Evolutionary conservation across 1,140 invertebrate genomes (phyloP), one percentile per base, ranked within the genome.

Genomic region (Aphidius ervi): DNA sequence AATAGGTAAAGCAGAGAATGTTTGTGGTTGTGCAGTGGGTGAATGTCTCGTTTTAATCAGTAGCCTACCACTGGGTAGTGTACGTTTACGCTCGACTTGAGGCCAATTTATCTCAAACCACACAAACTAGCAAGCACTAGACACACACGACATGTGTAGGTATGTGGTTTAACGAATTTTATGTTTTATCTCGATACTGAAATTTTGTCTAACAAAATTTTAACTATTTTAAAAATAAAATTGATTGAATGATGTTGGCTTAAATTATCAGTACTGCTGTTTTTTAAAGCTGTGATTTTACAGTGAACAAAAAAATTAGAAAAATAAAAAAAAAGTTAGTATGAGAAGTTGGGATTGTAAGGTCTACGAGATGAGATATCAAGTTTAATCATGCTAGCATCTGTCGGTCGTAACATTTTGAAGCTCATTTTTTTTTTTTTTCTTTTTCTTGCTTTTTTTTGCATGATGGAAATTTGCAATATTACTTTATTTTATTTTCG

Each of bases 381-480:
- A 62, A 54, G 49, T 62, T 62, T 62, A 62, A 62, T 62, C 61
- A 62, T 49, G 31, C 46, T 46, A 56, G 40, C 59, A 61, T 53
- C 59, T 61, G 59, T 57, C 56, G 56, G 20, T 48, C 56, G 46
- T 52, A 52, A 59, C 41, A 59, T 52, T 50, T 41, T 48, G 45
- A 41, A 41, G 52, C 52, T 37, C 52, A 16, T 41, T 40, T 42
- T 9, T 39, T 20, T n/a, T 9, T 46, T 39, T 39, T 41, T 16
- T 31, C 37, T 31, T 31, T 31, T 16, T 42, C 9, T 39, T 20
- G 4, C 5, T 23, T 16, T 9, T 46, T 47, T 39, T 41, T 16
- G 56, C 16, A 47, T 31, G 37, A 57, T 37, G 56, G 47, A 39
- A 48, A 57, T 46, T 56, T 57, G 46, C 45, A 57, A 57, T 57